Conservation (phyloP, 2,888 invertebrate species). For the Chironomus tentans region DNA sequence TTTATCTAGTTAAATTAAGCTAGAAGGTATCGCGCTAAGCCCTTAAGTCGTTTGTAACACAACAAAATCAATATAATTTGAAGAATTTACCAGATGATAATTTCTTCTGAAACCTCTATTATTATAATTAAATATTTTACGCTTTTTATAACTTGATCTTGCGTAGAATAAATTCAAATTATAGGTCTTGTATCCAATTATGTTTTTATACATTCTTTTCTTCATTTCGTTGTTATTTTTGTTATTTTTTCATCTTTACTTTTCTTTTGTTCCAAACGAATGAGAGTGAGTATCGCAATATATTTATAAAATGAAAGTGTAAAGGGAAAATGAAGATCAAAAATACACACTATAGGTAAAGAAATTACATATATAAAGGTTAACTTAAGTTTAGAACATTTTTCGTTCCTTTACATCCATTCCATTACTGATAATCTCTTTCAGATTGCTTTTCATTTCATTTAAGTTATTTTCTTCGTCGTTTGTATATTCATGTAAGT, state of each 20-base stretch:
- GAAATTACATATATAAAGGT: not conserved
- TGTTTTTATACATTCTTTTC: not conserved
- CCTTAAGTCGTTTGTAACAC: no score
- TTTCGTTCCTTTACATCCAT: not conserved
- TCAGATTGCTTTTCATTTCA: not conserved
- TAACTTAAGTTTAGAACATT: not conserved
- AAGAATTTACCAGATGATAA: not conserved
- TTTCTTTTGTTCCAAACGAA: not conserved
- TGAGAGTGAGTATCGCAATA: not conserved
- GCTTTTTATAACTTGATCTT: conserved; percentile 20
- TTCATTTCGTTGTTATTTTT: not conserved
- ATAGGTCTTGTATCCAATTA: conserved; percentile 12
- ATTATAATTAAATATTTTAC: conserved; percentile 27
- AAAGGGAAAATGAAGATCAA: not conserved
- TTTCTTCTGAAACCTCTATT: not conserved
- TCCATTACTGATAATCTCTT: not conserved
- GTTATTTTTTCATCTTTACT: no score
- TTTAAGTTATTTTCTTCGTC: not conserved
- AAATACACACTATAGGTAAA: not conserved
- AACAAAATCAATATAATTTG: not conserved
- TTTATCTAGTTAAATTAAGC: not conserved
- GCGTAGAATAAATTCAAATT: conserved; percentile 16
- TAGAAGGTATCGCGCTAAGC: no score
- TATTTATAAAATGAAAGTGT: not conserved
- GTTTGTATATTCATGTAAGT: not conserved